phyloP scores from a whole-genome alignment of 2,888 invertebrate species.

The Archips xylosteana region DNA sequence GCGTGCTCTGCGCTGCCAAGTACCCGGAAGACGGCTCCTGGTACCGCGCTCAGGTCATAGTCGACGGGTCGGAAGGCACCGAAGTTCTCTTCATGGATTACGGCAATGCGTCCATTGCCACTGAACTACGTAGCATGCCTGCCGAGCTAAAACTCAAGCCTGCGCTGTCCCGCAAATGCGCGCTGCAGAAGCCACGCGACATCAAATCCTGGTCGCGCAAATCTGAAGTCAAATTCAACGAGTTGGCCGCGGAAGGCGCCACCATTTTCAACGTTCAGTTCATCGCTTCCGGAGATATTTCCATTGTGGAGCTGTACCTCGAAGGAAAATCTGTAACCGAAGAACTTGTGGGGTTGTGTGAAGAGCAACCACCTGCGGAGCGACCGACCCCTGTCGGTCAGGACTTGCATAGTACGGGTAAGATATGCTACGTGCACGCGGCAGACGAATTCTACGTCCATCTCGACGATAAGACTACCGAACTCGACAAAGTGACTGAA shows the following conservation, averaged over 20 bases:
- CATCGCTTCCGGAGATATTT: slow-evolving; percentile 88
- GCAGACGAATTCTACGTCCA: slow-evolving; percentile 91
- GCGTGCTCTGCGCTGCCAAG: slow-evolving; percentile 87
- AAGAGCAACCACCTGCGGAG: slow-evolving; percentile 66
- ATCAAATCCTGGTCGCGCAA: slow-evolving; percentile 87
- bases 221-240: slow-evolving; percentile 88
- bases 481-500: slow-evolving; percentile 87
- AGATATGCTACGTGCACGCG: slow-evolving; percentile 88
- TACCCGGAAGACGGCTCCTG: slow-evolving; percentile 88
- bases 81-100: slow-evolving; percentile 89
- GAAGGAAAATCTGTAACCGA: slow-evolving; percentile 88
- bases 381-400: slow-evolving; percentile 75
- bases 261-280: slow-evolving; percentile 89
- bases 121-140: slow-evolving; percentile 86
- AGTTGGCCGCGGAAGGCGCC: slow-evolving; percentile 88
- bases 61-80: slow-evolving; percentile 83
- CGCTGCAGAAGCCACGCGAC: slow-evolving; percentile 85
- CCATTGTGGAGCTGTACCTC: slow-evolving; percentile 86
- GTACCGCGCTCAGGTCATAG: slow-evolving; percentile 88
- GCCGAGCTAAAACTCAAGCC: slow-evolving; percentile 86
- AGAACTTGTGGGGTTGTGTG: slow-evolving; percentile 84
- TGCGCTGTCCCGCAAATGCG: slow-evolving; percentile 86
- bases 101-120: slow-evolving; percentile 86
- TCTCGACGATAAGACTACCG: slow-evolving; percentile 82
- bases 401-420: slow-evolving; percentile 83